A percentile compares a stretch with the other conserved stretches of the same genome.
phyloP scores from a whole-genome alignment of 2,888 invertebrate species.

The Scaptomyza flava region DNA sequence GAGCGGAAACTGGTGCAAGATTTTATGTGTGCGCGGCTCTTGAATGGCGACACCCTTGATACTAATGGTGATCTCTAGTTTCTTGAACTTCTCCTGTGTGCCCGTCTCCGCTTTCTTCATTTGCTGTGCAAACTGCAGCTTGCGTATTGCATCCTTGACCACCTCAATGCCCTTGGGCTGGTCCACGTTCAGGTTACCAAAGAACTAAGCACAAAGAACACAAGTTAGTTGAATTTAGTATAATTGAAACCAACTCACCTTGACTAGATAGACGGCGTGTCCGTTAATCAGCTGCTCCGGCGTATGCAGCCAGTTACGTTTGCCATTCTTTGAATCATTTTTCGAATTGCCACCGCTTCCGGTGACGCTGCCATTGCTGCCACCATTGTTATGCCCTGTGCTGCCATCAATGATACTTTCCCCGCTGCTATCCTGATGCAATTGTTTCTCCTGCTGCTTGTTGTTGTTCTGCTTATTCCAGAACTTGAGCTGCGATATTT shows the following conservation, averaged over 20 bases:
- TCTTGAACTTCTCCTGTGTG: conserved; percentile 91
- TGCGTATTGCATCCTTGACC: conserved; percentile 98
- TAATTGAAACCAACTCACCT: conserved; percentile 86
- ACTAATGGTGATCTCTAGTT: conserved; percentile 98
- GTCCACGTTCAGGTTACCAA: conserved; percentile 97
- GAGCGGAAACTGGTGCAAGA: conserved; percentile 97
- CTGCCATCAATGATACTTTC: conserved; percentile 84
- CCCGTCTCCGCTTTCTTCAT: conserved; percentile 95
- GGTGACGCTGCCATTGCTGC: conserved; percentile 81
- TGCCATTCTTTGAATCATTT: conserved; percentile 83
- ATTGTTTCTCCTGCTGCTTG: conserved; percentile 79
- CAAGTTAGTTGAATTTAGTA: background rate
- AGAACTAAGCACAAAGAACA: conserved; percentile 87
- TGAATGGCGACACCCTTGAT: conserved; percentile 97
- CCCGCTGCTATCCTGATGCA: conserved; percentile 63
- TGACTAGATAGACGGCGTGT: conserved; percentile 98
- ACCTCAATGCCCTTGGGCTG: conserved; percentile 99
- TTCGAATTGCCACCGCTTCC: conserved; percentile 81
- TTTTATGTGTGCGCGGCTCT: conserved; percentile 90
- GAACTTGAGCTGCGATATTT: conserved; percentile 88
- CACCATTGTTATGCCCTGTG: conserved; percentile 85
- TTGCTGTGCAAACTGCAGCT: conserved; percentile 96
- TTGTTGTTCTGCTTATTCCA: conserved; percentile 87
- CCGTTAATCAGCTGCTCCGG: conserved; percentile 97
- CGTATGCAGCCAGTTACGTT: conserved; percentile 95